phyloP scores from a whole-genome alignment of 2,113 vertebrate genomes.

The Oreochromis tanganicae region DNA sequence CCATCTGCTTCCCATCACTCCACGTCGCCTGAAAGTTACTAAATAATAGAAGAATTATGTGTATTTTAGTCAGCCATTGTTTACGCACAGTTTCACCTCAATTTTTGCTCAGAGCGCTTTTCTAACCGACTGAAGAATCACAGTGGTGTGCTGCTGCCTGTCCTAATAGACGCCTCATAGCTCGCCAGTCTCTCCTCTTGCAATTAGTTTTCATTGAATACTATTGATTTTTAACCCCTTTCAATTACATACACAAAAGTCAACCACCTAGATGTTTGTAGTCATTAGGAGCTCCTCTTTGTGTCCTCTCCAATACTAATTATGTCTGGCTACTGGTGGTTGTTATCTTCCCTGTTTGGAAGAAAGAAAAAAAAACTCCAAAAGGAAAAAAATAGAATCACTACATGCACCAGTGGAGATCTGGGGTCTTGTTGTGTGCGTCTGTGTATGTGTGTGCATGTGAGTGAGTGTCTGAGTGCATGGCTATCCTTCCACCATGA shows the following conservation, averaged over 20 bases:
- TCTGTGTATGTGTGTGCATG: constrained; percentile 32
- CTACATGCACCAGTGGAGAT: constrained; percentile 71
- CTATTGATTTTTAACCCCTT: constrained; percentile 71
- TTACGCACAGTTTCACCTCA: constrained; percentile 75
- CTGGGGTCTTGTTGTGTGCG: constrained; percentile 45
- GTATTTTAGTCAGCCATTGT: constrained; percentile 69
- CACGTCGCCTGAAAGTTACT: constrained; percentile 56
- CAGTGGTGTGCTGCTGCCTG: constrained; percentile 27
- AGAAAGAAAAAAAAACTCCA: constrained; percentile 36
- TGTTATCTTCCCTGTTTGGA: constrained; percentile 45
- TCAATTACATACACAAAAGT: constrained; percentile 74
- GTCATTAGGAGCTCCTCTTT: constrained; percentile 73
- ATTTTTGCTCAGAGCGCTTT: constrained; percentile 67
- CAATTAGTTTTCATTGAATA: constrained; percentile 78
- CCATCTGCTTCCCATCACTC: constrained; percentile 51
- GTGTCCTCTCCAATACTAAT: constrained; percentile 76
- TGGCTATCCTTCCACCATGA: constrained; percentile 60
- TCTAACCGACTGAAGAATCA: constrained; percentile 63
- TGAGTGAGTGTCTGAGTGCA: constrained; percentile 54
- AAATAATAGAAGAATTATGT: constrained; percentile 74
- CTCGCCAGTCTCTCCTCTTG: constrained; percentile 35
- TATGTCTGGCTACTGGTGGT: constrained; percentile 70
- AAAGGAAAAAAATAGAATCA: constrained; percentile 63
- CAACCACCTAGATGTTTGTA: constrained; percentile 71
- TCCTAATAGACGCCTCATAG: constrained; percentile 59